These are phyloP conservation scores for Scaeva pyrastri DNA, from an alignment of 2,888 invertebrate species.

Conservation along the genomic window DNA sequence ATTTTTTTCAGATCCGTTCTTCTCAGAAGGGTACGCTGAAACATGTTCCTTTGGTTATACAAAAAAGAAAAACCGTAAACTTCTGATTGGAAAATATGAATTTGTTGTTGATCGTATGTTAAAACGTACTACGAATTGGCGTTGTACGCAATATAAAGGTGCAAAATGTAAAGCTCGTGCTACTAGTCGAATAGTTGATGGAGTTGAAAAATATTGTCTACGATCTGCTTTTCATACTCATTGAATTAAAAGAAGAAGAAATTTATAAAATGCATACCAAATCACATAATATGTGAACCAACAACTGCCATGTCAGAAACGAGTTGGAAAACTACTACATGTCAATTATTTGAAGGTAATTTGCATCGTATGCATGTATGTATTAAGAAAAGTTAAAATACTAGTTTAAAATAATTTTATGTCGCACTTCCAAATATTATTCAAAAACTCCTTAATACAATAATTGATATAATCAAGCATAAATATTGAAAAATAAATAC, in stretches of 20 bases:
- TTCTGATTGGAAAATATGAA: constrained; percentile 80
- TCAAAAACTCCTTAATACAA: too few relatives aligned
- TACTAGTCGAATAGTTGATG: constrained; percentile 80
- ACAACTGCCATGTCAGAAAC: neutral
- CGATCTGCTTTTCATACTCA: constrained; percentile 80
- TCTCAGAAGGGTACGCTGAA: constrained; percentile 69
- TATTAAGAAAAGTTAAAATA: too few relatives aligned
- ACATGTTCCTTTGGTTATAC: constrained; percentile 79
- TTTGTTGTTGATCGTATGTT: constrained; percentile 82
- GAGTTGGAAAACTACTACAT: neutral
- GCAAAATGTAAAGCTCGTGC: constrained; percentile 82
- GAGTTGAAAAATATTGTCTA: constrained; percentile 80
- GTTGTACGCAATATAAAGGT: constrained; percentile 82
- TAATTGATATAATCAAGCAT: too few relatives aligned
- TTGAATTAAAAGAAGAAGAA: neutral
- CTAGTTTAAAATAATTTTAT: too few relatives aligned
- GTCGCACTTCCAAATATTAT: too few relatives aligned
- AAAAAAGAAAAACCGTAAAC: constrained; percentile 81
- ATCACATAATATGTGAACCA: neutral
- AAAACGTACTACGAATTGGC: constrained; percentile 82
- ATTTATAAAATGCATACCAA: neutral
- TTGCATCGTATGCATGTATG: too few relatives aligned
- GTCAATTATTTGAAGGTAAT: constrained; percentile 1
- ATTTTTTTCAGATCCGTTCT: constrained; percentile 45
- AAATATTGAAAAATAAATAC: too few relatives aligned